Conservation (phyloP, 92 coral and sea anemone genomes). For the Scolanthus callimorphus region DNA sequence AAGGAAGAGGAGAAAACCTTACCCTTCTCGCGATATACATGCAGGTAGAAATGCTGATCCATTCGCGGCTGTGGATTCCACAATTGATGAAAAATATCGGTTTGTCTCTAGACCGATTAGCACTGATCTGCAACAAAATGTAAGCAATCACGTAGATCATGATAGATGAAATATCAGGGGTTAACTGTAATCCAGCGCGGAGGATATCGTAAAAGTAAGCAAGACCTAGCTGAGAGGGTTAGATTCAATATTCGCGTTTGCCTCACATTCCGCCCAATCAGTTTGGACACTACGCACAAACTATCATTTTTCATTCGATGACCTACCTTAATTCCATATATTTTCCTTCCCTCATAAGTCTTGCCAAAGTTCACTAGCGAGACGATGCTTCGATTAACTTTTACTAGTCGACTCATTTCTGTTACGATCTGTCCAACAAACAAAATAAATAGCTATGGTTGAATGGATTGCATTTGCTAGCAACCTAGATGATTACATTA, state of each 20-base stretch:
- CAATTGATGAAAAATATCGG: conserved; percentile 83
- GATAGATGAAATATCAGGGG: too few relatives aligned
- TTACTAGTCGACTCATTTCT: conserved; percentile 56
- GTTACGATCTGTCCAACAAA: conserved; percentile 50
- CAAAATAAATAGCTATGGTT: not conserved
- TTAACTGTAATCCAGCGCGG: too few relatives aligned
- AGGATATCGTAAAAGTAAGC: too few relatives aligned
- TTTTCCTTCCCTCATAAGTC: conserved; percentile 70
- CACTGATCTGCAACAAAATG: conserved; percentile 39
- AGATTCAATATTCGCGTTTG: too few relatives aligned
- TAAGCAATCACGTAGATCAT: too few relatives aligned
- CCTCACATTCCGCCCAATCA: too few relatives aligned
- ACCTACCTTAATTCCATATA: conserved; percentile 73
- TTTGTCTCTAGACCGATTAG: conserved; percentile 31
- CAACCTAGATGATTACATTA: too few relatives aligned
- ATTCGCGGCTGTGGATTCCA: conserved; percentile 92
- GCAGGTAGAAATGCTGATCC: conserved; percentile 88
- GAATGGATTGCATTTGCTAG: too few relatives aligned
- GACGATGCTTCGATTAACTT: conserved; percentile 25
- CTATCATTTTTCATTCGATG: not conserved
- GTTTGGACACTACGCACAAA: too few relatives aligned
- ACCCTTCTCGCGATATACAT: conserved; percentile 83
- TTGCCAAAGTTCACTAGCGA: conserved; percentile 58
- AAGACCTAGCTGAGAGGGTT: too few relatives aligned
- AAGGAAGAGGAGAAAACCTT: too few relatives aligned